Base-by-base conservation (phyloP, 2,113 vertebrate species). In the Callaeas wilsoni region DNA sequence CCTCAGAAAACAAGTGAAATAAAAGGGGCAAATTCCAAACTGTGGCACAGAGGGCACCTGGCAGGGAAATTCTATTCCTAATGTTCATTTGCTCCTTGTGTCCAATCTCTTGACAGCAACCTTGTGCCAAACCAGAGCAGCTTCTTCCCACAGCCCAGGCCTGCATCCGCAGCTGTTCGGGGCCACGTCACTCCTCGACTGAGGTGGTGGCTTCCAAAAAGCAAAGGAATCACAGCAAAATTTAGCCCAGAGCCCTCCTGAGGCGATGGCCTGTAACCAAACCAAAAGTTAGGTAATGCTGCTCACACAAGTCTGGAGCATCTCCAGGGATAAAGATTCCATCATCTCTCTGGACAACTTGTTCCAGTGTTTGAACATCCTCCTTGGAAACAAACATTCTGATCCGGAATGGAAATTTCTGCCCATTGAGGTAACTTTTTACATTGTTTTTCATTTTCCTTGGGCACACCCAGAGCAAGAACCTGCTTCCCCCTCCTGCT, bases 241-340 rank as follows among this genome's bases (percentile, higher is more conserved):
- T 44, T 47, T 7, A 57, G 55, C 47, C 73, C 41, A 37, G 16
- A 89, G 46, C 15, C 12, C 42, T 78, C 37, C 32, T 16, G 7
- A 69, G 53, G 53, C 12, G 52, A 76, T 30, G 10, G 12, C 20
- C 23, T 50, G 19, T 35, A 73, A 62, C 7, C 55, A 42, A 56
- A 41, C 9, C 60, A 0, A 4, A 49, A 62, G 5, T 26, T 10
- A 32, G 37, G 60, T 21, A 62, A 35, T 0, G 0, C 46, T 47
- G 41, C n/a, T 57, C 37, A 22, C 30, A 33, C 20, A 20, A 30
- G 16, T 12, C 6, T 29, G 27, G 39, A 75, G 29, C 9, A 47
- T 23, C 57, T 76, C 76, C 68, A 83, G 3, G 2, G 12, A 73
- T 4, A 16, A 42, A 63, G 57, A 79, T 46, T 63, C 39, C 26